phyloP scores from a whole-genome alignment of 2,113 vertebrate species.

The Barnardius zonarius region DNA sequence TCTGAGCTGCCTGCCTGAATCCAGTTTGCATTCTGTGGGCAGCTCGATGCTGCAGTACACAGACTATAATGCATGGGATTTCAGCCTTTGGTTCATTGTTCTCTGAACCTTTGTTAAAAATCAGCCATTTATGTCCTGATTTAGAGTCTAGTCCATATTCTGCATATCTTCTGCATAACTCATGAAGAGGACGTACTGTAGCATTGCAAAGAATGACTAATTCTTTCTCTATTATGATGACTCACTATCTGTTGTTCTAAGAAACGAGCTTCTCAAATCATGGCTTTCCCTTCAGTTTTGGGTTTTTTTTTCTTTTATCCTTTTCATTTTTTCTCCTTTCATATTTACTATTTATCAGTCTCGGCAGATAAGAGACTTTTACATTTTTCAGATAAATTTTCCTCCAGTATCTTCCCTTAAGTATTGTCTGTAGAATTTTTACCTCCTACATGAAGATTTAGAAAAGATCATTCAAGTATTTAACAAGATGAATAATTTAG shows the following conservation, averaged over 20 bases:
- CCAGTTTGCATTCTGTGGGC: neutral
- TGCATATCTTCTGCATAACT: conserved; percentile 34
- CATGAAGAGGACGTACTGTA: conserved; percentile 26
- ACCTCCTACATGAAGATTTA: conserved; percentile 19
- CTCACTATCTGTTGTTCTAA: conserved; percentile 64
- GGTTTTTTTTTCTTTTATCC: neutral
- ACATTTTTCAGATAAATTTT: conserved; percentile 22
- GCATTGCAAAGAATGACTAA: conserved; percentile 57
- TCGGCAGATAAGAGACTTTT: neutral
- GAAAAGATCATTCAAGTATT: conserved; percentile 38
- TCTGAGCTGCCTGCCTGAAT: neutral
- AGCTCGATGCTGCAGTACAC: neutral
- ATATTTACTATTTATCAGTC: conserved; percentile 46
- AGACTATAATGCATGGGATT: neutral
- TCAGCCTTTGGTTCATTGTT: neutral
- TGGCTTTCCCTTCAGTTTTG: neutral
- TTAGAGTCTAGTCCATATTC: conserved; percentile 23
- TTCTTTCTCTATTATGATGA: conserved; percentile 61
- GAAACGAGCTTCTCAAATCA: conserved; percentile 49
- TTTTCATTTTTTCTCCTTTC: neutral
- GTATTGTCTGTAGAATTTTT: conserved; percentile 22
- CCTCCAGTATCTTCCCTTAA: neutral
- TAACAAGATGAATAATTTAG: conserved; percentile 42
- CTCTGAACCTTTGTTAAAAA: neutral
- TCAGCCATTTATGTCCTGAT: conserved; percentile 10